Evolutionary conservation across 2,113 vertebrate genomes (phyloP), one percentile per base, ranked within the genome.

Genomic region (Heterochromis multidens): DNA sequence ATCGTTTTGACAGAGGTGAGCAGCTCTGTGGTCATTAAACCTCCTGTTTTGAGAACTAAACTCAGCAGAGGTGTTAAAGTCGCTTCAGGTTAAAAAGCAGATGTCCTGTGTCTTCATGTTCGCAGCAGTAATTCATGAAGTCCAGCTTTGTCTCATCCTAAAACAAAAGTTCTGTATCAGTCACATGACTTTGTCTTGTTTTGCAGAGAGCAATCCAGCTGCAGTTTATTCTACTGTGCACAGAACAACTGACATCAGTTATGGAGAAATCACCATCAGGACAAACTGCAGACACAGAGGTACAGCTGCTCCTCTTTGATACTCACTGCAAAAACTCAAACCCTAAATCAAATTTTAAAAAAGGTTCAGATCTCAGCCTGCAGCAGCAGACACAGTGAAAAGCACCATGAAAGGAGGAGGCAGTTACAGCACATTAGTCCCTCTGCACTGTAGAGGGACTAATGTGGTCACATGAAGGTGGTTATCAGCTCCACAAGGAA

Each of bases 341-440:
- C 2, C 25, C 13, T 27, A 59, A 27, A 59, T 59, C 57, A 27
- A 8, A 59, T 11, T 1, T 0, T 27, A 0, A 27, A 59, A 59
- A 59, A n/a, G n/a, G 57, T 0, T 27, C 25, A 27, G 27, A 16
- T 8, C 57, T 59, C 13, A 59, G 25, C 2, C 23, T 59, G 57
- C 57, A 27, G 0, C 25, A 59, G 57, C 25, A 59, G 57, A 16
- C 57, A 59, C 57, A 27, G 57, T 2, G 0, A 59, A 59, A 8
- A 59, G 14, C 59, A 31, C 1, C 16, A 0, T 0, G 7, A 60
- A 60, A 60, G 29, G 27, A 31, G 33, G 33, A 33, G 33, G 33
- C 33, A 33, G 33, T 29, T 59, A 27, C 58, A 59, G 2, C 0
- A 0, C 13, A 8, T 59, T 59, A 1, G 25, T 59, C 57, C 0